Evolutionary conservation across 2,113 vertebrate species (phyloP), one percentile per base, ranked within the genome.

Genomic region (Lucifuga dentata): DNA sequence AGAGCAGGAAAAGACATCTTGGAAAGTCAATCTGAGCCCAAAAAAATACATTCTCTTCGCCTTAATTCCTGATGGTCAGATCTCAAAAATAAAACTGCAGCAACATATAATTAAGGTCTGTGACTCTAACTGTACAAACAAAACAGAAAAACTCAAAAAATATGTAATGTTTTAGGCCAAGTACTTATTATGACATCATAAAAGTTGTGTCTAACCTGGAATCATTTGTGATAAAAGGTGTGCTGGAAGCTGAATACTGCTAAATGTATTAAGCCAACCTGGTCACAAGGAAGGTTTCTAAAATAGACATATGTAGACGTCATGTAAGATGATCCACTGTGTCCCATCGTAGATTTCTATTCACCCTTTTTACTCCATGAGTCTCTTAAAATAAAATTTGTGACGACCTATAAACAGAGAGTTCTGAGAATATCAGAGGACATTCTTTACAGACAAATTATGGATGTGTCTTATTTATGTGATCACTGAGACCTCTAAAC

Each of bases 311-410:
- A 62, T 24, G 57, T 36, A 16, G 35, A 74, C 11, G 13, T 61
- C 68, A 69, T 74, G 82, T 44, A 83, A 79, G 71, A 76, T 61
- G 76, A 86, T 48, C 73, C 58, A 11, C 65, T 74, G 70, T 57
- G 56, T 75, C 21, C 13, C 5, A 12, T 59, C 55, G 20, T 4
- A 17, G 60, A 71, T 21, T 1, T 21, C 40, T 39, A n/a, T 0
- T 38, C 20, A 20, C 1, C 17, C 7, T n/a, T 49, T 53, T 56
- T 40, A 73, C 11, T 59, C 21, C 21, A 23, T 11, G n/a, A 8
- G 20, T 5, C 40, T 21, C 52, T 63, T 68, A 43, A 53, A 74
- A 64, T 41, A 36, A n/a, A n/a, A n/a, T n/a, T n/a, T n/a, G n/a
- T n/a, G n/a, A n/a, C n/a, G n/a, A n/a, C n/a, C n/a, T n/a, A n/a